These are phyloP conservation scores for Nansenia antarctica DNA, from an alignment of 2,113 vertebrate genomes.

Conservation along the genomic window DNA sequence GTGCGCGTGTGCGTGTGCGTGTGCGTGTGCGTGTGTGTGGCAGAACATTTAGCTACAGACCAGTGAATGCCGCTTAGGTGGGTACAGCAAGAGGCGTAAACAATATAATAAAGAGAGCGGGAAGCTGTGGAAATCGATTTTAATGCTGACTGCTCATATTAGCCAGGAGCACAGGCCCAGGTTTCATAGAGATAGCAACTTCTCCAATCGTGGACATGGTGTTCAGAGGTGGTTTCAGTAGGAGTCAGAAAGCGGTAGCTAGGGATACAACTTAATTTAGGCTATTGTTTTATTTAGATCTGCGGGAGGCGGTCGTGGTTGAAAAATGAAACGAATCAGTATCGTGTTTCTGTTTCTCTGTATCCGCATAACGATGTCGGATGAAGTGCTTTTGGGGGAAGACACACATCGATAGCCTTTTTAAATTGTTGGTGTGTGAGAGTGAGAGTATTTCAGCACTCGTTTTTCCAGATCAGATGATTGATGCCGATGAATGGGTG, in stretches of 20 bases:
- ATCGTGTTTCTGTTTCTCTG: background rate
- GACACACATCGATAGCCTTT: background rate
- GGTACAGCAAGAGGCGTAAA: conserved; percentile 35
- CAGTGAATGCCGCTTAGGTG: conserved; percentile 37
- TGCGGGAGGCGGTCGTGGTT: background rate
- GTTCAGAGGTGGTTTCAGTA: conserved; percentile 4
- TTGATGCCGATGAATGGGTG: background rate
- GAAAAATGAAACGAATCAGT: no score
- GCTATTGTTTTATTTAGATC: conserved; percentile 41
- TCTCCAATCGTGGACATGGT: conserved; percentile 27
- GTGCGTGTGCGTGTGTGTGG: background rate
- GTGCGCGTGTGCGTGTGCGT: no score
- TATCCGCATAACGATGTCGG: background rate
- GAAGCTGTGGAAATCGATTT: conserved; percentile 60
- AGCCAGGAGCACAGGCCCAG: conserved; percentile 39
- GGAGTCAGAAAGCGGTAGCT: conserved; percentile 33
- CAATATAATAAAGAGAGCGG: conserved; percentile 37
- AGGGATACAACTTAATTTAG: conserved; percentile 2
- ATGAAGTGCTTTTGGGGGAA: background rate
- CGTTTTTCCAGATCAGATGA: no score
- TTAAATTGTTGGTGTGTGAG: no score
- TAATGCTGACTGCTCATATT: conserved; percentile 49
- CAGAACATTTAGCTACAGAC: conserved; percentile 13
- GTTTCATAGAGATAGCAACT: conserved; percentile 31
- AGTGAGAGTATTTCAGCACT: no score